These are phyloP conservation scores for Drosophila leonis DNA, from an alignment of 2,888 invertebrate species.

Conservation along the genomic window DNA sequence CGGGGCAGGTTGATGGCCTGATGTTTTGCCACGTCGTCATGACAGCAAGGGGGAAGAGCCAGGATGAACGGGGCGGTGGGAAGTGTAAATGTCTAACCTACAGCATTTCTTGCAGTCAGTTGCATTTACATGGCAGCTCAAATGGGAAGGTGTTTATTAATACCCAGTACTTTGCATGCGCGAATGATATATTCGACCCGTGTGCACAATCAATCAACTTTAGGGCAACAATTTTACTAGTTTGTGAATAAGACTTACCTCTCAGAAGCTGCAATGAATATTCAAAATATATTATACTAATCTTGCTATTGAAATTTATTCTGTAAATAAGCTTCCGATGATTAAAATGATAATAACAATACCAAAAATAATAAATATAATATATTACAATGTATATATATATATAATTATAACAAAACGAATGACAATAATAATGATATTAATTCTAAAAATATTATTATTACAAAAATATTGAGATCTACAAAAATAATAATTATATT, in stretches of 20 bases:
- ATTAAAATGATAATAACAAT: background rate
- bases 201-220: background rate
- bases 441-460: background rate
- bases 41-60: conserved; percentile 15
- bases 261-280: background rate
- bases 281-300: background rate
- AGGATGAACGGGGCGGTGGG: background rate
- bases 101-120: conserved; percentile 48
- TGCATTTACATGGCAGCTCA: conserved; percentile 52
- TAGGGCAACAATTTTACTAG: background rate
- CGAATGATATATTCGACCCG: background rate
- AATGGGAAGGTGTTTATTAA: conserved; percentile 30
- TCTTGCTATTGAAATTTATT: background rate
- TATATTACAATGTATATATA: background rate
- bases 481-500: background rate
- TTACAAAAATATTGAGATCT: too few relatives aligned
- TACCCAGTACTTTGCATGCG: conserved; percentile 29
- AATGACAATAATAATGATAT: background rate
- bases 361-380: background rate
- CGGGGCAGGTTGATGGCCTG: conserved; percentile 25
- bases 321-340: too few relatives aligned
- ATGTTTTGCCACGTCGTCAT: conserved; percentile 45
- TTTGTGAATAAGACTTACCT: background rate
- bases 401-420: too few relatives aligned
- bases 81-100: conserved; percentile 65